Percentiles rank a stretch among this genome's conserved stretches.
These are phyloP conservation scores for Poeciliopsis gracilis DNA, from an alignment of 2,797 vertebrate genomes.

Conservation along the genomic window DNA sequence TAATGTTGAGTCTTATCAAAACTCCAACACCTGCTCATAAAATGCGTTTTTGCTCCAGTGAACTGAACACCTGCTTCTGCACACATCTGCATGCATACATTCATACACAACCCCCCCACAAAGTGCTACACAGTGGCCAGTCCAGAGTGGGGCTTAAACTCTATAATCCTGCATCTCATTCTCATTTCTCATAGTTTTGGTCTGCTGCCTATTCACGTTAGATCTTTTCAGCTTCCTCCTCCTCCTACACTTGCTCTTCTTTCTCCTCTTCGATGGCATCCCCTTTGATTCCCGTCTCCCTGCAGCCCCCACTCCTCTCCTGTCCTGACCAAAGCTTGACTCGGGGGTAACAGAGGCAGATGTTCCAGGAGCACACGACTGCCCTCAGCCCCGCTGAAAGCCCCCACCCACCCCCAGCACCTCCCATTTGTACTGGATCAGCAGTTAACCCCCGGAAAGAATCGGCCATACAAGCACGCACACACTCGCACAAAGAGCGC, in stretches of 20 bases:
- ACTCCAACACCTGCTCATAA: background rate
- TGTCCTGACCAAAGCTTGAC: conserved; percentile 76
- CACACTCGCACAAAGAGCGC: conserved; percentile 73
- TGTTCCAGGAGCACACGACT: conserved; percentile 89
- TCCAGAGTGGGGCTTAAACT: conserved; percentile 26
- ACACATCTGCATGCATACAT: conserved; percentile 8
- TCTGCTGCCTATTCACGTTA: conserved; percentile 48
- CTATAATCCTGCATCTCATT: conserved; percentile 43
- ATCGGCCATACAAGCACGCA: conserved; percentile 76
- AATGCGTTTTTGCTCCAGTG: background rate
- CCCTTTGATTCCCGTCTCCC: conserved; percentile 23
- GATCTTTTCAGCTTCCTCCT: conserved; percentile 60
- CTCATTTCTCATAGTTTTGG: conserved; percentile 47
- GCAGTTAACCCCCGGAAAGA: conserved; percentile 81
- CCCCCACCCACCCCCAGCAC: conserved; percentile 55
- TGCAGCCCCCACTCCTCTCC: conserved; percentile 21
- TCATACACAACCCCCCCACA: background rate
- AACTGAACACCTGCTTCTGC: background rate
- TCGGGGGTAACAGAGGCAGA: conserved; percentile 84
- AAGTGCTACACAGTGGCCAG: conserved; percentile 24
- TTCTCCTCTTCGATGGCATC: conserved; percentile 50
- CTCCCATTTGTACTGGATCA: conserved; percentile 80
- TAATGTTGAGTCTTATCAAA: background rate
- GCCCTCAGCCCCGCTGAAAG: conserved; percentile 70
- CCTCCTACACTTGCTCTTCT: conserved; percentile 49